Evolutionary conservation across 2,888 invertebrate genomes (phyloP).

Genomic region (Kuschelorhynchus macadamiae): DNA sequence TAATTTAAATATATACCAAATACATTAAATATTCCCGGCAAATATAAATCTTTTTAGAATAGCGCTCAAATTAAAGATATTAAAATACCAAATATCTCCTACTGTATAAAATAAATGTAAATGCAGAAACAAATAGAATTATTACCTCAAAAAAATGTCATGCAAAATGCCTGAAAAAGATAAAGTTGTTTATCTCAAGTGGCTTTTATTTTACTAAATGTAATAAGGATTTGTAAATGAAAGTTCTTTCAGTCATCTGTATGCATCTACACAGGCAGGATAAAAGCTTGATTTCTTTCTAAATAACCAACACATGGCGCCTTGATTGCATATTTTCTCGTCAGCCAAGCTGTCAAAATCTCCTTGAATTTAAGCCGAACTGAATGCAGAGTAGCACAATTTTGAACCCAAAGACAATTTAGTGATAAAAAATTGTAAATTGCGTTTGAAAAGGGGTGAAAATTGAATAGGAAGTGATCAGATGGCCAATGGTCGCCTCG

Average conservation of each 20-base stretch:
- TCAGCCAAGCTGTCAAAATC: slow-evolving; percentile 34
- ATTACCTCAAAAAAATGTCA: too few relatives aligned
- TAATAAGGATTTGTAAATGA: too few relatives aligned
- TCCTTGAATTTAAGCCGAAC: slow-evolving; percentile 1
- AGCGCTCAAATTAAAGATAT: too few relatives aligned
- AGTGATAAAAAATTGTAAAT: slow-evolving; percentile 20
- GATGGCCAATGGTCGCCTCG: slow-evolving; percentile 57
- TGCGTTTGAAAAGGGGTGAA: slow-evolving; percentile 35
- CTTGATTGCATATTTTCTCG: slow-evolving; percentile 29
- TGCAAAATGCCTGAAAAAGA: too few relatives aligned
- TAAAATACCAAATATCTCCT: too few relatives aligned
- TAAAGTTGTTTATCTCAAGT: too few relatives aligned
- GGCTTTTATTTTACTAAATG: too few relatives aligned
- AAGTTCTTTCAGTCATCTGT: not conserved
- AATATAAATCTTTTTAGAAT: too few relatives aligned
- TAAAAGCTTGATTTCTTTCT: slow-evolving; percentile 39
- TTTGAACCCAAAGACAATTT: slow-evolving; percentile 8
- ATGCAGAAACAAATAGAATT: too few relatives aligned
- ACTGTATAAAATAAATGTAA: too few relatives aligned
- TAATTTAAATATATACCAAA: too few relatives aligned
- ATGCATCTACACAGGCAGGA: slow-evolving; percentile 24
- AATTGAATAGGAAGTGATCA: slow-evolving; percentile 51
- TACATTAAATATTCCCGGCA: too few relatives aligned
- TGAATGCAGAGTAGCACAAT: slow-evolving; percentile 5
- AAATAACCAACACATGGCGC: slow-evolving; percentile 39